Evolutionary conservation across 2,888 invertebrate genomes (phyloP).

Genomic region (Amorpha juglandis): DNA sequence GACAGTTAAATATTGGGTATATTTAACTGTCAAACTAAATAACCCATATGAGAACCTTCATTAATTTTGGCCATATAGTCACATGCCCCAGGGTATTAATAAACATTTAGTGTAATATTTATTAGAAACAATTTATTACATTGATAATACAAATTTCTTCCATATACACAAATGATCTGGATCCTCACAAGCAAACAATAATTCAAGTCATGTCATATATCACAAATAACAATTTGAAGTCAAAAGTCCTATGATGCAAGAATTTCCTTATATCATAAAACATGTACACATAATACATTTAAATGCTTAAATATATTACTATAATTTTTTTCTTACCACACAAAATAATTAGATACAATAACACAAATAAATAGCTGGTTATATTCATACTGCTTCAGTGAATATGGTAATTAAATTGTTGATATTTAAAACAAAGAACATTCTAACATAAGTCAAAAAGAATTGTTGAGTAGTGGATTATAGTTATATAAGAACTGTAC

Average conservation of each 20-base stretch:
- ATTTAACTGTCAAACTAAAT: no score
- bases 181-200: neutral
- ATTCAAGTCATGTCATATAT: neutral
- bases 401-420: neutral
- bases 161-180: neutral
- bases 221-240: neutral
- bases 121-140: no score
- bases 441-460: neutral
- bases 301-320: conserved; percentile 28
- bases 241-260: neutral
- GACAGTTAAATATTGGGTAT: no score
- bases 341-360: no score
- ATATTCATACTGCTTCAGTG: neutral
- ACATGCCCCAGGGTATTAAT: no score
- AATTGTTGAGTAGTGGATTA: neutral
- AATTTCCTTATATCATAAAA: conserved; percentile 8
- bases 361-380: neutral
- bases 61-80: no score
- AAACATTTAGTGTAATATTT: no score
- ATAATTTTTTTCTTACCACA: no score
- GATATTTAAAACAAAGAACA: no score
- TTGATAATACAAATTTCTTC: no score
- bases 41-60: no score
- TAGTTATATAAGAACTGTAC: neutral
- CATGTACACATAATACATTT: conserved; percentile 17